Conservation (phyloP, 2,797 vertebrate genomes). For the Melanogrammus aeglefinus region DNA sequence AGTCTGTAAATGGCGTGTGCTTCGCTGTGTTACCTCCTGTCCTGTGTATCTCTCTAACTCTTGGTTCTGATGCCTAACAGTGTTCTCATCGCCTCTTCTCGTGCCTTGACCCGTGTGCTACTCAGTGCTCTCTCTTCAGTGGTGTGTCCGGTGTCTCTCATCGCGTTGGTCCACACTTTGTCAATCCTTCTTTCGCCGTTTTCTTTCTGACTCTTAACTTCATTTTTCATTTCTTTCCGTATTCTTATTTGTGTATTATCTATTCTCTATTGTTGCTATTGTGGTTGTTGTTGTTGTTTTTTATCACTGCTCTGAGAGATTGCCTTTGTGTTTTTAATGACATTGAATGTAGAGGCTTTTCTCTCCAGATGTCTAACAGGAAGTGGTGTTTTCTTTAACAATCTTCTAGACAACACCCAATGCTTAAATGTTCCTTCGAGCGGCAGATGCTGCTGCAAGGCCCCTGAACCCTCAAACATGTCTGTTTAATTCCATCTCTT, state of each 20-base stretch:
- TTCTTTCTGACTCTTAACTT: slow-evolving; percentile 36
- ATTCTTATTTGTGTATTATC: not conserved
- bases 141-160: slow-evolving; percentile 47
- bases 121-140: slow-evolving; percentile 54
- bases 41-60: slow-evolving; percentile 29
- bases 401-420: not conserved
- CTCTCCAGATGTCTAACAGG: slow-evolving; percentile 49
- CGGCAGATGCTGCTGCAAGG: not conserved
- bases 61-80: slow-evolving; percentile 47
- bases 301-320: slow-evolving; percentile 35
- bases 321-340: slow-evolving; percentile 56
- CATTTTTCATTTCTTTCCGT: not conserved
- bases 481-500: slow-evolving; percentile 34
- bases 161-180: slow-evolving; percentile 48
- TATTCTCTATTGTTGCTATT: slow-evolving; percentile 14
- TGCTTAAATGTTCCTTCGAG: not conserved
- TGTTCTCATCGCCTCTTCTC: slow-evolving; percentile 62
- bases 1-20: slow-evolving; percentile 44
- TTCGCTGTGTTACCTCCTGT: slow-evolving; percentile 23
- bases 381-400: slow-evolving; percentile 22
- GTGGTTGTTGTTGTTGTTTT: slow-evolving; percentile 30
- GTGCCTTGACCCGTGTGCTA: slow-evolving; percentile 68
- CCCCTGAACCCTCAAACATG: not conserved
- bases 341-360: slow-evolving; percentile 59
- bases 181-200: slow-evolving; percentile 46